phyloP scores from a whole-genome alignment of 1,140 invertebrate genomes.

The Tetraneura akinire region DNA sequence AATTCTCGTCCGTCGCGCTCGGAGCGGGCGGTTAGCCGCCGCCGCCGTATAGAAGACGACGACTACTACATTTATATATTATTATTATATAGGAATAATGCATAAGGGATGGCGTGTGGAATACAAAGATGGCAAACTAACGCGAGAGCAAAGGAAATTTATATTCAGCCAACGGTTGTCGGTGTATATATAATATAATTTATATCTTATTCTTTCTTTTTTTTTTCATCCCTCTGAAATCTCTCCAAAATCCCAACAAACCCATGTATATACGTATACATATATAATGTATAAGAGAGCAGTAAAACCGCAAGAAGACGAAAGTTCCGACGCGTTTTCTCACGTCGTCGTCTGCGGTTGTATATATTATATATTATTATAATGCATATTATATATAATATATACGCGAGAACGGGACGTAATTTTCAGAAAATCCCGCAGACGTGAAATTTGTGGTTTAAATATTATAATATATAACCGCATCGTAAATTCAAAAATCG shows the following conservation, averaged over 20 bases:
- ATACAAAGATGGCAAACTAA: slow-evolving; percentile 43
- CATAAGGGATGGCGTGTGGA: slow-evolving; percentile 20
- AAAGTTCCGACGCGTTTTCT: not conserved
- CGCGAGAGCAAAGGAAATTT: slow-evolving; percentile 34
- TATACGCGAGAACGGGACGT: too few relatives aligned
- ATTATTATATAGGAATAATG: slow-evolving; percentile 23
- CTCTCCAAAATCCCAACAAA: slow-evolving; percentile 16
- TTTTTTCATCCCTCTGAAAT: slow-evolving; percentile 30
- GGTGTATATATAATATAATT: not conserved
- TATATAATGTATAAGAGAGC: not conserved
- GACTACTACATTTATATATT: not conserved
- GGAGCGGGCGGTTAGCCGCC: slow-evolving; percentile 1
- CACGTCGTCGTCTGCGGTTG: not conserved
- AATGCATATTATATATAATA: not conserved
- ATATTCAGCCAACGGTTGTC: slow-evolving; percentile 35
- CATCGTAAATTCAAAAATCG: too few relatives aligned
- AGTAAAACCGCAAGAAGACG: slow-evolving; percentile 4
- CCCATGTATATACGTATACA: not conserved
- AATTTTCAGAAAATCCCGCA: not conserved
- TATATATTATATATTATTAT: not conserved
- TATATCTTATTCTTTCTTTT: not conserved
- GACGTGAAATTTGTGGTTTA: not conserved
- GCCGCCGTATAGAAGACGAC: not conserved
- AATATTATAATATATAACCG: too few relatives aligned
- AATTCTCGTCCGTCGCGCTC: not conserved